Evolutionary conservation across 2,113 vertebrate species (phyloP).

Genomic region (Macquaria australasica): DNA sequence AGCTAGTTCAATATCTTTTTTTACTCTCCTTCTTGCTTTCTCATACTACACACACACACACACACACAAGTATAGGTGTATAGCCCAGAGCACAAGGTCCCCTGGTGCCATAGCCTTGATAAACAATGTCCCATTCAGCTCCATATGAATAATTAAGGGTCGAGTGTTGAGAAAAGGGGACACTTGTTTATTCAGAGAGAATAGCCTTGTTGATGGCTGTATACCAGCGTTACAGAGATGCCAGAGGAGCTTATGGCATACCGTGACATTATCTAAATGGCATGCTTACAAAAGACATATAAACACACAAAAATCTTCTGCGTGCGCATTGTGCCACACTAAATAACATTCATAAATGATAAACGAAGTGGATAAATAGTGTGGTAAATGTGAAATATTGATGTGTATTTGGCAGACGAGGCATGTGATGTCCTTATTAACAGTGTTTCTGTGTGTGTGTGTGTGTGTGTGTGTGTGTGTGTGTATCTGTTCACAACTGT

Average conservation of each 20-base stretch:
- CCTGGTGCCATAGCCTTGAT: constrained; percentile 68
- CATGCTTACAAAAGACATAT: constrained; percentile 70
- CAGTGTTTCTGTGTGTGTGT: constrained; percentile 2
- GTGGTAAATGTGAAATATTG: constrained; percentile 80
- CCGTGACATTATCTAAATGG: constrained; percentile 82
- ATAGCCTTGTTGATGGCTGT: constrained; percentile 63
- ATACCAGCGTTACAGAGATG: constrained; percentile 56
- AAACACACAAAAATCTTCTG: constrained; percentile 40
- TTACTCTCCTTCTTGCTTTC: constrained; percentile 18
- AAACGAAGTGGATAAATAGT: constrained; percentile 74
- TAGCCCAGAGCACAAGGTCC: constrained; percentile 57
- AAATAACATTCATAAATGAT: constrained; percentile 79
- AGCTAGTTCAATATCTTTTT: constrained; percentile 51
- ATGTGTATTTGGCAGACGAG: constrained; percentile 63
- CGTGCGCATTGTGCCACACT: constrained; percentile 33
- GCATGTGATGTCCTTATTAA: constrained; percentile 63
- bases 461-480: neutral
- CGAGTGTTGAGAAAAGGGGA: constrained; percentile 63
- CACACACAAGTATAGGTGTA: constrained; percentile 44
- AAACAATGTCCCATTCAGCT: constrained; percentile 83
- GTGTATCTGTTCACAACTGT: neutral
- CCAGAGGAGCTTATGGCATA: constrained; percentile 66
- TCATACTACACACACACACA: constrained; percentile 34
- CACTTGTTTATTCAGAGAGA: constrained; percentile 76
- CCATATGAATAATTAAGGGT: constrained; percentile 82